These are phyloP conservation scores for Nothocercus julius DNA, from an alignment of 2,113 vertebrate genomes.

Conservation along the genomic window DNA sequence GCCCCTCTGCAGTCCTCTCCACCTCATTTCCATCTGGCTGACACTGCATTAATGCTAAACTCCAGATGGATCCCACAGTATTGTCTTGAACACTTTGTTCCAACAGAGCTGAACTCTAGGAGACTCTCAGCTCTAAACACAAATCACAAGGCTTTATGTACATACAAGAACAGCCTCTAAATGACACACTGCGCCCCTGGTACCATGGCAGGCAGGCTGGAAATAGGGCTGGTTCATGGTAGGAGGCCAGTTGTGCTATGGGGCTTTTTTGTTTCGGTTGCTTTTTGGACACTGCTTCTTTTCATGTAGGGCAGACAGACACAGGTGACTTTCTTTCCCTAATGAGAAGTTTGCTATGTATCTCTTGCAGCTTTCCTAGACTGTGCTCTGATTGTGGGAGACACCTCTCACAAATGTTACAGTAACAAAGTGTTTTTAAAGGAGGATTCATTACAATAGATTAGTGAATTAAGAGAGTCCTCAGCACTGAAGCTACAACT, in stretches of 20 bases:
- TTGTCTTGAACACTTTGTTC: conserved; percentile 85
- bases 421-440: background rate
- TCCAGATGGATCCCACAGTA: conserved; percentile 71
- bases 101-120: conserved; percentile 73
- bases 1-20: conserved; percentile 18
- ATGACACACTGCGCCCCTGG: conserved; percentile 28
- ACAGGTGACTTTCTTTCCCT: background rate
- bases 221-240: background rate
- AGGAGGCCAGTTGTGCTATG: conserved; percentile 51
- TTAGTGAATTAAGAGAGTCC: background rate
- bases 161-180: conserved; percentile 12
- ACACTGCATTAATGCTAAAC: conserved; percentile 62
- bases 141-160: conserved; percentile 46
- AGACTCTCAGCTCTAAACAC: conserved; percentile 58
- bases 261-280: background rate
- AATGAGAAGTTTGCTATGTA: background rate
- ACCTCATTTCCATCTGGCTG: conserved; percentile 75
- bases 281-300: conserved; percentile 57
- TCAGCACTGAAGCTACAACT: background rate
- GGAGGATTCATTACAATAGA: background rate
- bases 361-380: background rate
- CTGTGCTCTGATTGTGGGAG: background rate
- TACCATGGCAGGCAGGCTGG: background rate
- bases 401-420: background rate
- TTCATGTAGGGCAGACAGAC: conserved; percentile 44